phyloP scores from a whole-genome alignment of 2,797 vertebrate genomes.

The Capromys pilorides region DNA sequence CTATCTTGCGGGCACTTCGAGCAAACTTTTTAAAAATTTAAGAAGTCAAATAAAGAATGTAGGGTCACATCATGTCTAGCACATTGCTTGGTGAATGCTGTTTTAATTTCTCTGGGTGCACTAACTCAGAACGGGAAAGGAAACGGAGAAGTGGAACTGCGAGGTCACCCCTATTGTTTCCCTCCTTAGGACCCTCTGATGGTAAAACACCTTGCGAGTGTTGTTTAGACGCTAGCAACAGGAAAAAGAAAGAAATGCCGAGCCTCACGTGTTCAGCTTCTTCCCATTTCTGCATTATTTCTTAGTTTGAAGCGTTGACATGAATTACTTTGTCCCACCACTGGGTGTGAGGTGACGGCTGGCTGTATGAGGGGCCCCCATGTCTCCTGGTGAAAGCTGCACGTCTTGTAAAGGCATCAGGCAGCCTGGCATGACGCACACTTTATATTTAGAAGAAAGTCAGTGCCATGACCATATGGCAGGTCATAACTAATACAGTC shows the following conservation, averaged over 20 bases:
- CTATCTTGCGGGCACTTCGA: neutral
- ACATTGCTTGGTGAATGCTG: neutral
- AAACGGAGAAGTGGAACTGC: neutral
- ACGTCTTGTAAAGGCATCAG: slow-evolving; percentile 70
- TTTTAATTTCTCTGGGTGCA: neutral
- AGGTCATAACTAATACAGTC: slow-evolving; percentile 68
- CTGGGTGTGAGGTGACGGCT: slow-evolving; percentile 65
- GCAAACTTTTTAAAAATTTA: neutral
- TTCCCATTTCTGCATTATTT: slow-evolving; percentile 58
- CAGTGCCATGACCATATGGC: slow-evolving; percentile 58
- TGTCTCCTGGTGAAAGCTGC: slow-evolving; percentile 72
- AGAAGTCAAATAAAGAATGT: neutral
- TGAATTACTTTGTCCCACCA: slow-evolving; percentile 74
- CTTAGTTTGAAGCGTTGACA: slow-evolving; percentile 69
- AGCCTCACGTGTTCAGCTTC: slow-evolving; percentile 13
- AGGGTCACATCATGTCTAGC: neutral
- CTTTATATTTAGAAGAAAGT: slow-evolving; percentile 68
- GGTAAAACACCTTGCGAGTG: slow-evolving; percentile 38
- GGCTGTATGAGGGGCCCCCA: slow-evolving; percentile 65
- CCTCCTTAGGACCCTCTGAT: slow-evolving; percentile 40
- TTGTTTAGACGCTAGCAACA: neutral
- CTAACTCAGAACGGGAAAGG: neutral
- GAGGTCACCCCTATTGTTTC: slow-evolving; percentile 8
- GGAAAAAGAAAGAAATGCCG: slow-evolving; percentile 33
- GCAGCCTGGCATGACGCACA: slow-evolving; percentile 55